Evolutionary conservation across 2,797 vertebrate species (phyloP).

Genomic region (Scolopax rusticola): DNA sequence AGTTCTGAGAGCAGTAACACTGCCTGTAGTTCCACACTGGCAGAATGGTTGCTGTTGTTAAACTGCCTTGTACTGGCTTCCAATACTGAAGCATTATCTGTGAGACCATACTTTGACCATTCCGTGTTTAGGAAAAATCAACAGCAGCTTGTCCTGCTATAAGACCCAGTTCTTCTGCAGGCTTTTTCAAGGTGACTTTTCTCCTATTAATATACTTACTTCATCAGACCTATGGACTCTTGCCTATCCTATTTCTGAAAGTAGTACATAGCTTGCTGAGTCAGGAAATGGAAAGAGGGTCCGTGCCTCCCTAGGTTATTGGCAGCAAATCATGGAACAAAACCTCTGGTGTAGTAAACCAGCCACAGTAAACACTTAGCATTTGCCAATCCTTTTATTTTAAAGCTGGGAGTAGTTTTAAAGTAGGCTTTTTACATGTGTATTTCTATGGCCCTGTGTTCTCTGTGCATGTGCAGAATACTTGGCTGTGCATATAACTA

Average conservation of each 20-base stretch:
- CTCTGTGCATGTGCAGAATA: background rate
- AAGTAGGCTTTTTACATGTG: background rate
- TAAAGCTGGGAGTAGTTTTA: background rate
- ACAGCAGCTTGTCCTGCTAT: background rate
- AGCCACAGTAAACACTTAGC: background rate
- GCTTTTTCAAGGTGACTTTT: conserved; percentile 35
- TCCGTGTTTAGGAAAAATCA: background rate
- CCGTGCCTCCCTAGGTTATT: background rate
- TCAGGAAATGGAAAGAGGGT: background rate
- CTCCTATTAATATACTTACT: conserved; percentile 3
- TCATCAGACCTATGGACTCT: background rate
- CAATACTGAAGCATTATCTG: background rate
- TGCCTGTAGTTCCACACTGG: background rate
- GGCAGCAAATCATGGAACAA: background rate
- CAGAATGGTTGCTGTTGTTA: background rate
- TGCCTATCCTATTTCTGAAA: conserved; percentile 21
- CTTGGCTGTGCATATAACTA: background rate
- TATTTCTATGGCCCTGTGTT: background rate
- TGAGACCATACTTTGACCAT: background rate
- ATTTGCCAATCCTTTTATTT: background rate
- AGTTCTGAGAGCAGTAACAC: background rate
- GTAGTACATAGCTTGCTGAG: background rate
- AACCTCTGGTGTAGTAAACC: background rate
- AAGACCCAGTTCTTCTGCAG: background rate
- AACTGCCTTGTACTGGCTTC: background rate